These are phyloP conservation scores for Drosophila greeni DNA, from an alignment of 2,888 invertebrate species.

Conservation along the genomic window DNA sequence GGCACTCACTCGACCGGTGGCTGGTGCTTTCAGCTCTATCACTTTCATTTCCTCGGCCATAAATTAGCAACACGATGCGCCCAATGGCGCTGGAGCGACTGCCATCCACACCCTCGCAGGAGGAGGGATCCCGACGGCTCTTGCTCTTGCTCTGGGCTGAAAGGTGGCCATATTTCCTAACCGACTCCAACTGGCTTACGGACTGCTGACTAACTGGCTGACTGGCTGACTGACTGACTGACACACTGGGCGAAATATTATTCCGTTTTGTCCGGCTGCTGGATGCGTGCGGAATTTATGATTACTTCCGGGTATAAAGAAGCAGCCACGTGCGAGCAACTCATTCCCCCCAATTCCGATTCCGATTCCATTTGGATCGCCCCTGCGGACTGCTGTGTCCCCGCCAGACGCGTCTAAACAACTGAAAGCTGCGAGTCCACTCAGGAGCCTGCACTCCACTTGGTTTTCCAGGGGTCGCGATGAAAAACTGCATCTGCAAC, in stretches of 20 bases:
- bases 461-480: slow-evolving; percentile 46
- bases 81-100: slow-evolving; percentile 25
- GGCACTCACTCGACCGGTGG: slow-evolving; percentile 35
- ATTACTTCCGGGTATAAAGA: slow-evolving; percentile 69
- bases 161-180: slow-evolving; percentile 53
- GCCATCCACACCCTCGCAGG: slow-evolving; percentile 5
- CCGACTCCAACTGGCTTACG: slow-evolving; percentile 33
- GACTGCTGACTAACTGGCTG: slow-evolving; percentile 20
- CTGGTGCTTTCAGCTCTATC: slow-evolving; percentile 68
- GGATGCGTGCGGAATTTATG: slow-evolving; percentile 65
- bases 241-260: slow-evolving; percentile 44
- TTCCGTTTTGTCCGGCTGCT: slow-evolving; percentile 35
- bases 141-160: slow-evolving; percentile 28
- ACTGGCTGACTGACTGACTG: slow-evolving; percentile 21
- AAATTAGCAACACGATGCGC: slow-evolving; percentile 64
- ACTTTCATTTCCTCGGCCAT: slow-evolving; percentile 70
- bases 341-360: slow-evolving; percentile 22
- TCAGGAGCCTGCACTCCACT: slow-evolving; percentile 52
- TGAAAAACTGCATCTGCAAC: slow-evolving; percentile 51
- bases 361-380: slow-evolving; percentile 3
- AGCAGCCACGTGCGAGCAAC: slow-evolving; percentile 56
- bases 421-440: slow-evolving; percentile 62
- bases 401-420: slow-evolving; percentile 61
- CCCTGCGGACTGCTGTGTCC: slow-evolving; percentile 27
- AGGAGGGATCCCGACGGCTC: not conserved